A percentile compares a stretch with the other conserved stretches of the same genome.
Evolutionary conservation across 2,888 invertebrate genomes (phyloP).

Genomic region (Molanna angustata): DNA sequence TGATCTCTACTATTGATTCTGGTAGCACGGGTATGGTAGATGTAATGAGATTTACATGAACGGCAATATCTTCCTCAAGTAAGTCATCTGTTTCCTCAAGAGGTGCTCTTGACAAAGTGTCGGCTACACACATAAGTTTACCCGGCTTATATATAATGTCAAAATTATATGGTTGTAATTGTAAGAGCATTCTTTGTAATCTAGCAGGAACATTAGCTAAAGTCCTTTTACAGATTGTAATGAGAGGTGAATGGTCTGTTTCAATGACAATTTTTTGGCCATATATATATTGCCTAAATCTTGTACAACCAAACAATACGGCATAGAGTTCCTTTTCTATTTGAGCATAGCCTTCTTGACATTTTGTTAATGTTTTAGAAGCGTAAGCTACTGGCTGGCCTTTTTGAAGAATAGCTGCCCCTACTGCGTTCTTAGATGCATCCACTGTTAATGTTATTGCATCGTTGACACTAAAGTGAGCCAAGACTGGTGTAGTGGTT

Average conservation of each 20-base stretch:
- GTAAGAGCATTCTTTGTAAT: slow-evolving; percentile 1
- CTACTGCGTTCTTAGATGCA: slow-evolving; percentile 4
- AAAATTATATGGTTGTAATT: slow-evolving; percentile 2
- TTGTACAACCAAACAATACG: slow-evolving; percentile 4
- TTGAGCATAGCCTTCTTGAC: neutral
- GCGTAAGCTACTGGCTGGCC: neutral
- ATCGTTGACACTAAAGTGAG: slow-evolving; percentile 1
- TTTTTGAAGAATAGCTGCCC: neutral
- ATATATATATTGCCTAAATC: slow-evolving; percentile 6
- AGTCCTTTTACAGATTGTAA: neutral
- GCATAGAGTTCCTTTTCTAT: neutral
- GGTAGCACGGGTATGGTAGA: neutral
- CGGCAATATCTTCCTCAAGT: slow-evolving; percentile 3
- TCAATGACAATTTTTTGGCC: slow-evolving; percentile 1
- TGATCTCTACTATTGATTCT: slow-evolving; percentile 3
- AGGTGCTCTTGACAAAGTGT: slow-evolving; percentile 4
- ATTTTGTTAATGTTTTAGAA: slow-evolving; percentile 3
- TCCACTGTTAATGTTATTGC: slow-evolving; percentile 1
- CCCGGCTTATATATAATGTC: slow-evolving; percentile 1
- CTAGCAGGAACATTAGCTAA: slow-evolving; percentile 2
- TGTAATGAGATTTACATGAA: slow-evolving; percentile 2
- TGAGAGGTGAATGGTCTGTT: slow-evolving; percentile 3
- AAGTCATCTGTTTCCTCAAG: slow-evolving; percentile 1
- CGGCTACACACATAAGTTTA: neutral
- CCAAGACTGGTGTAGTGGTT: neutral